Evolutionary conservation across 2,113 vertebrate species (phyloP), one percentile per base, ranked within the genome.

Genomic region (Parotia lawesii): DNA sequence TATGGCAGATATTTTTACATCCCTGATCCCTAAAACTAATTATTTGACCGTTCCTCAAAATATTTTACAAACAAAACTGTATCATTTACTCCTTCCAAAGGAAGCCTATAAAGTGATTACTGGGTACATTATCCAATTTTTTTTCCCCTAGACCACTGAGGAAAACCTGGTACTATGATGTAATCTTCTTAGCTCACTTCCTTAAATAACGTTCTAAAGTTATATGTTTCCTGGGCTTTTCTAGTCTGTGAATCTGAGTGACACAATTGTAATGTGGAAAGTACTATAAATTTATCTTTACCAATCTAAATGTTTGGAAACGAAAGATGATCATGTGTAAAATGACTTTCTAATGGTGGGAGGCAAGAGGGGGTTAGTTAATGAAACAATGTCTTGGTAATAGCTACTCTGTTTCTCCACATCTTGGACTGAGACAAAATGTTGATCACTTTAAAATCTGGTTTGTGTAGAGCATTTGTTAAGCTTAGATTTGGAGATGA

Each of bases 131-230:
- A 71, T 82, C 73, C 65, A 75, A 40, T 12, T 27, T 47, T 69
- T 57, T 56, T 54, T 20, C 28, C 27, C 79, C 85, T 54, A 25
- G 51, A 80, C 69, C 60, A 50, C 96, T 96, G 94, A 79, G 75
- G 84, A 72, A 96, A 98, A 96, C 94, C 79, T 91, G 61, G 71
- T 92, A 72, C n/a, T 95, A 60, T 90, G 81, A 94, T 90, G 54
- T 95, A 95, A 85, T 92, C 51, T 81, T 96, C 92, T 97, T 96
- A 96, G 96, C 81, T 97, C 93, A 96, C 96, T 98, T 97, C 92
- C 97, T 97, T 95, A 95, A 97, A 77, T 85, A 60, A 66, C 90
- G 91, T 96, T 96, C 75, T 97, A 47, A 97, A 96, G 74, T 95
- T 97, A 60, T 35, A 60, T 90, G 93, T 93, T 95, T 97, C 88